phyloP scores from a whole-genome alignment of 92 coral and sea anemone genomes.

The Umimayanthus chanpuru region DNA sequence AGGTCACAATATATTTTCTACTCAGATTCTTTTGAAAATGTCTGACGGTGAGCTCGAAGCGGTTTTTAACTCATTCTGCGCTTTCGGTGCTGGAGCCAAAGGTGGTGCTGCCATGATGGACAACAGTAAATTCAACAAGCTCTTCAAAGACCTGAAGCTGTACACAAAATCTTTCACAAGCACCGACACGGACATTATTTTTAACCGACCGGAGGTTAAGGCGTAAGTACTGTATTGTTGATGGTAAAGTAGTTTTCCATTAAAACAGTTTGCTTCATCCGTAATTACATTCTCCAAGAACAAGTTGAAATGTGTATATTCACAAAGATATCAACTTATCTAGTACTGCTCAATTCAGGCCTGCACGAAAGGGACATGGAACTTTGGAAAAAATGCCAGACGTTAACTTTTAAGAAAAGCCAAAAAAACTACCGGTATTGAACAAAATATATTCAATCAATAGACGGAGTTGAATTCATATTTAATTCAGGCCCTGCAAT shows the following conservation, averaged over 20 bases:
- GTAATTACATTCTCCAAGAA: neutral
- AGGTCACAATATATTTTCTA: neutral
- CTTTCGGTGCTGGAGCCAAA: slow-evolving; percentile 62
- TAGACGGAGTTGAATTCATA: too few relatives aligned
- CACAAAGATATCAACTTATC: too few relatives aligned
- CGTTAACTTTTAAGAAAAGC: too few relatives aligned
- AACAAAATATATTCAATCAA: too few relatives aligned
- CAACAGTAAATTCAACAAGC: slow-evolving; percentile 53
- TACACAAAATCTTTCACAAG: slow-evolving; percentile 51
- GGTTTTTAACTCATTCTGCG: slow-evolving; percentile 59
- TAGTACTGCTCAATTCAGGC: too few relatives aligned
- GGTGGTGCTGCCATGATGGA: slow-evolving; percentile 52
- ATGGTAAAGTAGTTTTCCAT: too few relatives aligned
- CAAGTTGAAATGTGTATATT: too few relatives aligned
- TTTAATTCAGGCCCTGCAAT: too few relatives aligned
- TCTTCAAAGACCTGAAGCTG: slow-evolving; percentile 55
- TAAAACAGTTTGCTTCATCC: neutral
- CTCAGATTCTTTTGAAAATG: neutral
- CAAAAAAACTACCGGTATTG: too few relatives aligned
- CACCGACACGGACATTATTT: slow-evolving; percentile 62
- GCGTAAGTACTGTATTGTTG: slow-evolving; percentile 26
- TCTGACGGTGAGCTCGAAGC: slow-evolving; percentile 40
- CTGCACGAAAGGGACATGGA: too few relatives aligned
- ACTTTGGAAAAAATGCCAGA: too few relatives aligned
- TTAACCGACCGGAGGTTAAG: slow-evolving; percentile 63